Evolutionary conservation across 2,888 invertebrate genomes (phyloP).

Genomic region (Hoplodrina blanda): DNA sequence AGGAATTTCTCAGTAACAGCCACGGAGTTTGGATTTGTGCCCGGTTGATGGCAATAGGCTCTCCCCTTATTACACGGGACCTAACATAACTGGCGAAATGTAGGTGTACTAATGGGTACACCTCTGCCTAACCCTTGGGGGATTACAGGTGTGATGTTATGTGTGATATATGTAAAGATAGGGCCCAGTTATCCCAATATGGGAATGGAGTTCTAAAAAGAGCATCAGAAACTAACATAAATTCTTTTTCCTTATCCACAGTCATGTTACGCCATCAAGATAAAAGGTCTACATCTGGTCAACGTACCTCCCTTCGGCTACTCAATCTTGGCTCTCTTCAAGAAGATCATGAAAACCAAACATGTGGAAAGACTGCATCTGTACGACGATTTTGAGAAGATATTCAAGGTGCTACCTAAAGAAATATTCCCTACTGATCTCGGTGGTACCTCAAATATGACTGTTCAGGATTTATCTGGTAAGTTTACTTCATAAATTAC

Average conservation of each 20-base stretch:
- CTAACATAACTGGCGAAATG: no score
- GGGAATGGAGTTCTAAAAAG: neutral
- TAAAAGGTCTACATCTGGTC: constrained; percentile 74
- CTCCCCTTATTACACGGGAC: no score
- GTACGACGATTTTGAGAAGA: constrained; percentile 63
- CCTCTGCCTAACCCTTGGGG: no score
- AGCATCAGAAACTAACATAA: neutral
- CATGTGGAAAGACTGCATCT: constrained; percentile 68
- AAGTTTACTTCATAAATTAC: constrained; percentile 17
- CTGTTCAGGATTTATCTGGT: constrained; percentile 66
- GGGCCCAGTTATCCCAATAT: no score
- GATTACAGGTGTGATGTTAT: no score
- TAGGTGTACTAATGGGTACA: no score
- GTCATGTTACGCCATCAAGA: constrained; percentile 55
- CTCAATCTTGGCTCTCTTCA: constrained; percentile 64
- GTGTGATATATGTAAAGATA: no score
- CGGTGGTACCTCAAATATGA: constrained; percentile 71
- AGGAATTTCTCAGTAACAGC: no score
- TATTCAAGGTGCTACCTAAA: constrained; percentile 72
- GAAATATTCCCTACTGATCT: constrained; percentile 77
- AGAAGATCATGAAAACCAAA: constrained; percentile 80
- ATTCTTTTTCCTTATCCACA: constrained; percentile 4
- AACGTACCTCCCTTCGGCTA: constrained; percentile 76
- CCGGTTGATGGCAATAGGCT: no score
- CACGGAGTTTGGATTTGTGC: no score